Percentiles rank a stretch among this genome's conserved stretches.
These are phyloP conservation scores for Hexactinellida sp. DNA, from an alignment of 37 sponge, comb jelly and placozoan genomes.

Conservation along the genomic window DNA sequence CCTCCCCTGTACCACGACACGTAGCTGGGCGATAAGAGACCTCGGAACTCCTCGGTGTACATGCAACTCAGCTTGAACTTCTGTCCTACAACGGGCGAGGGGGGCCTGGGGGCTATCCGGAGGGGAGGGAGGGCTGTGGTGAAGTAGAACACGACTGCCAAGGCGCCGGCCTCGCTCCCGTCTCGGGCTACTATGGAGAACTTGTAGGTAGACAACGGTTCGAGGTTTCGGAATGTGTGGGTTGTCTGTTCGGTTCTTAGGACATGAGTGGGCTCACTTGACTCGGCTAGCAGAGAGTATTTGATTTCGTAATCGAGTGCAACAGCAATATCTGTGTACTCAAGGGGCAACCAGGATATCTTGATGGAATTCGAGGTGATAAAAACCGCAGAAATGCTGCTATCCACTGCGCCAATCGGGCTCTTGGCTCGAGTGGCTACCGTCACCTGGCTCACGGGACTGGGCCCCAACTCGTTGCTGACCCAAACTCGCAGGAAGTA, in stretches of 20 bases:
- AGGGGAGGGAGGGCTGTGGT: neutral
- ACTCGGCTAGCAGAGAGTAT: neutral
- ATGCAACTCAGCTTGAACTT: neutral
- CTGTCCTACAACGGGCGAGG: neutral
- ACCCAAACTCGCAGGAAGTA: neutral
- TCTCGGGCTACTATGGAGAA: neutral
- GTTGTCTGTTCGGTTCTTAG: neutral
- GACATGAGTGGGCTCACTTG: neutral
- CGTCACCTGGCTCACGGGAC: neutral
- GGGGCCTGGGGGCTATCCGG: neutral
- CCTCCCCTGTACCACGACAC: neutral
- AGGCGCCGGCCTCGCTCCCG: neutral
- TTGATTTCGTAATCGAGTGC: neutral
- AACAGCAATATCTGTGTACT: neutral
- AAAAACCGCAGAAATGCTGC: neutral
- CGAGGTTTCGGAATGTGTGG: neutral
- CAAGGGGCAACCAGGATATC: neutral
- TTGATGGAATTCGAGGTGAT: neutral
- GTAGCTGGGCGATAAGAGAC: neutral
- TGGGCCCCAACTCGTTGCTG: neutral
- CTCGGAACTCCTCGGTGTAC: neutral
- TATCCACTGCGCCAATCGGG: neutral
- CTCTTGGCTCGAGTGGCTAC: neutral
- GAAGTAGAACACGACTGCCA: neutral
- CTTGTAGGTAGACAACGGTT: slow-evolving; percentile 3